These are phyloP conservation scores for Oreocharis arfaki DNA, from an alignment of 2,113 vertebrate species.

Conservation along the genomic window DNA sequence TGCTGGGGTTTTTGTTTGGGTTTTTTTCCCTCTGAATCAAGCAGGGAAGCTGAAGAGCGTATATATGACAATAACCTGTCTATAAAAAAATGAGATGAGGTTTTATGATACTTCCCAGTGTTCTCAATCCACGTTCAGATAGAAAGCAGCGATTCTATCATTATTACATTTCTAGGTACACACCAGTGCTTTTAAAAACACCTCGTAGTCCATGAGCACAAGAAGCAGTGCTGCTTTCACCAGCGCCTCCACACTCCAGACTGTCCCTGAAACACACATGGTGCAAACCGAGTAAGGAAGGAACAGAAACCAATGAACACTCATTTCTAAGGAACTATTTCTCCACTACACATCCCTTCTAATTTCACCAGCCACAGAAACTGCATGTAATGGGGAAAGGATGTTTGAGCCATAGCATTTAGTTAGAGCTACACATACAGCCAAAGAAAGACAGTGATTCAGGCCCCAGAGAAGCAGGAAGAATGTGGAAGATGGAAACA, in stretches of 20 bases:
- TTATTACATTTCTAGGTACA: not conserved
- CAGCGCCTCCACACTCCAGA: not conserved
- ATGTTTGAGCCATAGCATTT: not conserved
- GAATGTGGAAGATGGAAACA: not conserved
- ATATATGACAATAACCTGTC: not conserved
- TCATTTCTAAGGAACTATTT: not conserved
- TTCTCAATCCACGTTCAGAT: not conserved
- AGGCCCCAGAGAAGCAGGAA: not conserved
- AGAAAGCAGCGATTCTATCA: not conserved
- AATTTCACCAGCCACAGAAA: not conserved
- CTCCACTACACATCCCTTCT: not conserved
- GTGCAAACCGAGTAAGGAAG: not conserved
- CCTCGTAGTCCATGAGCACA: not conserved
- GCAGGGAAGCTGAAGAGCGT: not conserved
- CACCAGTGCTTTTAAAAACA: not conserved
- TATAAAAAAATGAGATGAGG: not conserved
- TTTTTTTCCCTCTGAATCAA: not conserved
- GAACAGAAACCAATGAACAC: not conserved
- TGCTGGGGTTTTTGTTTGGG: rapidly evolving
- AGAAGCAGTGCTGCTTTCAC: not conserved
- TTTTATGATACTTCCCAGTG: not conserved
- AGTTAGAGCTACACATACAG: not conserved
- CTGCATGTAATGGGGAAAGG: not conserved
- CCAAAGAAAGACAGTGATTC: not conserved
- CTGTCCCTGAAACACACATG: not conserved